Evolutionary conservation across 2,797 vertebrate species (phyloP).

Genomic region (Poeciliopsis presidionis): DNA sequence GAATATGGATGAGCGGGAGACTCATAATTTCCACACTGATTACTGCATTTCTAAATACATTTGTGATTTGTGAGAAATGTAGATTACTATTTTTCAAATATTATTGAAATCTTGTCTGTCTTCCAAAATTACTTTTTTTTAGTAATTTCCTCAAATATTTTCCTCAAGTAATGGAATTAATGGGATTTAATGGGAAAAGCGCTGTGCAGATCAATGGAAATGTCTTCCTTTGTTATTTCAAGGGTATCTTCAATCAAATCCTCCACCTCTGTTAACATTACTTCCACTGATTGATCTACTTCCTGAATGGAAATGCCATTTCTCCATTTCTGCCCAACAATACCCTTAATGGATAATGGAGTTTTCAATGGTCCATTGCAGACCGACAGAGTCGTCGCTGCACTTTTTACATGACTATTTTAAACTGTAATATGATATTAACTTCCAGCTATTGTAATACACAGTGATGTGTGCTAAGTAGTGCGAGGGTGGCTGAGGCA

Average conservation of each 20-base stretch:
- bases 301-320: conserved; percentile 50
- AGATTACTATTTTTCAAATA: not conserved
- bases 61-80: not conserved
- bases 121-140: not conserved
- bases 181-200: not conserved
- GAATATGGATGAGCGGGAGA: not conserved
- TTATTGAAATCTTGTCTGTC: not conserved
- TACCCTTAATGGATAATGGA: conserved; percentile 49
- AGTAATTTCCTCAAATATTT: not conserved
- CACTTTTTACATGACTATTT: conserved; percentile 28
- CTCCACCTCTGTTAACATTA: conserved; percentile 41
- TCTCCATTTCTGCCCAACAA: conserved; percentile 49
- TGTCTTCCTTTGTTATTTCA: conserved; percentile 57
- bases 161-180: not conserved
- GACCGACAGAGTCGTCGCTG: conserved; percentile 39
- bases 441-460: conserved; percentile 49
- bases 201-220: not conserved
- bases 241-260: conserved; percentile 43
- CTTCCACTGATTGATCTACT: conserved; percentile 48
- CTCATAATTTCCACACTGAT: not conserved
- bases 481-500: conserved; percentile 46
- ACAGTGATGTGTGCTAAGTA: conserved; percentile 43
- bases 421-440: conserved; percentile 46
- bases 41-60: not conserved
- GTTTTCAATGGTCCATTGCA: conserved; percentile 49